Conservation (phyloP, 2,888 invertebrate species). For the Blera fallax region DNA sequence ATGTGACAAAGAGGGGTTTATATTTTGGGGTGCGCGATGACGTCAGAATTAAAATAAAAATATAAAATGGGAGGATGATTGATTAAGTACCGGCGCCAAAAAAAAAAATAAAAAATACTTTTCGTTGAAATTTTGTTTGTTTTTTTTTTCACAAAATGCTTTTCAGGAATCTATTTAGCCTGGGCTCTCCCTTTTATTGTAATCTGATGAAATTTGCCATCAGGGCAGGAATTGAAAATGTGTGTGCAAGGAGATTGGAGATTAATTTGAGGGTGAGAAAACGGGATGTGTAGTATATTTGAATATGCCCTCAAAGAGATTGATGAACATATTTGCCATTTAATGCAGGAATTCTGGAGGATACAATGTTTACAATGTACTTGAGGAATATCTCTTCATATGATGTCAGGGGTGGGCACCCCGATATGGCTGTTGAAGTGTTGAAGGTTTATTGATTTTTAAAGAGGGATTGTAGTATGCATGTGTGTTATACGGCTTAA, state of each 20-base stretch:
- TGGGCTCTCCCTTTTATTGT: not conserved
- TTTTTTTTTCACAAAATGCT: not conserved
- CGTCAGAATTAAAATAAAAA: not conserved
- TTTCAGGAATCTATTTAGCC: not conserved
- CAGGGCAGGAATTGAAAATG: not conserved
- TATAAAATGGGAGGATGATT: conserved; percentile 1
- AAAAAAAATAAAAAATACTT: not conserved
- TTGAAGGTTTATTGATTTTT: conserved; percentile 32
- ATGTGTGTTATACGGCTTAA: not conserved
- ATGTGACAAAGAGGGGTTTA: conserved; percentile 7
- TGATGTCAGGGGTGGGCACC: not conserved
- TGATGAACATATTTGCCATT: conserved; percentile 32
- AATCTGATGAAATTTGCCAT: not conserved
- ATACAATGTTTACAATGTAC: conserved; percentile 50
- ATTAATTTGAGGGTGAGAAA: not conserved
- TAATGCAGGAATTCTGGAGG: conserved; percentile 25
- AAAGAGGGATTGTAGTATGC: not conserved
- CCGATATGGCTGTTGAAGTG: not conserved
- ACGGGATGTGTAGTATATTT: not conserved
- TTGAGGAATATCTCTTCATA: conserved; percentile 24
- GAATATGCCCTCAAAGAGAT: not conserved
- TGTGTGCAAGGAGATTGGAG: not conserved
- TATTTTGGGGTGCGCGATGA: not conserved
- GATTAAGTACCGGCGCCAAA: conserved; percentile 7
- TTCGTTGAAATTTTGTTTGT: not conserved